Conservation (phyloP, 2,797 vertebrate genomes). For the Gallirallus australis region DNA sequence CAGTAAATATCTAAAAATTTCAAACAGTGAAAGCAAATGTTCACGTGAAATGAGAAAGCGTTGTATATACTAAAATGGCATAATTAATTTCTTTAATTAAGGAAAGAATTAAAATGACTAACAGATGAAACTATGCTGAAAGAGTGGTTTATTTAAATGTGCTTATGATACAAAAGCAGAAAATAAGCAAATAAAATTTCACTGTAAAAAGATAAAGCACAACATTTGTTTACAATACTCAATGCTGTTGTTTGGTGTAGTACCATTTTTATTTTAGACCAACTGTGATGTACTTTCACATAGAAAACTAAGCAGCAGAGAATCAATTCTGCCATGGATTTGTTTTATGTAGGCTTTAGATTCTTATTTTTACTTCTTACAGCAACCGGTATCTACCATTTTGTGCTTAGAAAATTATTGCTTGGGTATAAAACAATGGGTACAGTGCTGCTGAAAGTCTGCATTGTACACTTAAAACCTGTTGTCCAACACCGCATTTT, state of each 20-base stretch:
- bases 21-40: neutral
- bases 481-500: neutral
- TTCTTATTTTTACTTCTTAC: neutral
- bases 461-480: neutral
- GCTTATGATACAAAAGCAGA: neutral
- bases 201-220: neutral
- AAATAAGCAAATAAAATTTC: slow-evolving; percentile 1
- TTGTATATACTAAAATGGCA: neutral
- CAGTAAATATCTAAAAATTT: neutral
- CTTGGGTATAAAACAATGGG: neutral
- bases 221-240: slow-evolving; percentile 2
- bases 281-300: neutral
- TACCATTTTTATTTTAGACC: neutral
- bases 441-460: neutral
- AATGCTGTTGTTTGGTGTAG: neutral
- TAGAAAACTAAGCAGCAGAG: neutral
- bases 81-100: slow-evolving; percentile 25
- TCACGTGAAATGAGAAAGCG: neutral
- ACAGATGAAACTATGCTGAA: slow-evolving; percentile 5
- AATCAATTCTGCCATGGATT: neutral
- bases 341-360: neutral
- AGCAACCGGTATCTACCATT: neutral
- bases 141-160: neutral
- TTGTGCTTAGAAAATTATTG: neutral
- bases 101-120: slow-evolving; percentile 7